phyloP scores from a whole-genome alignment of 1,140 invertebrate genomes.

The Sycophila sp. region DNA sequence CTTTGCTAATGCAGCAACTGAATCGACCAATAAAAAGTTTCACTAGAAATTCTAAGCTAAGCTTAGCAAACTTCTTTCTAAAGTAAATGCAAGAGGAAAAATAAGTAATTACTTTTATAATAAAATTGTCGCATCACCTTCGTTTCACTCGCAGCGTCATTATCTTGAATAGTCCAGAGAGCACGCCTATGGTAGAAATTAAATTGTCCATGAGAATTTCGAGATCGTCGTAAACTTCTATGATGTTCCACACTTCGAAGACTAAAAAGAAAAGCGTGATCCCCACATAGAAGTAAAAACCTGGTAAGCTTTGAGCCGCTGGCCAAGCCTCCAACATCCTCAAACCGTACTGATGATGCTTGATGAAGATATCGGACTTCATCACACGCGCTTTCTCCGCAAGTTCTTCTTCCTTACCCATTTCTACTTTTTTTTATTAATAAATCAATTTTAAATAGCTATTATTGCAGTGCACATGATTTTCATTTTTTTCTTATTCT shows the following conservation, averaged over 20 bases:
- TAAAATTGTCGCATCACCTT: slow-evolving; percentile 20
- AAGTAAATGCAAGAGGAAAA: not conserved
- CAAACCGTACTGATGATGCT: slow-evolving; percentile 16
- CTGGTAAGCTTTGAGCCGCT: not conserved
- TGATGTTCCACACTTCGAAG: slow-evolving; percentile 20
- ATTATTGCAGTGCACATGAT: too few relatives aligned
- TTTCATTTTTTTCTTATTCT: too few relatives aligned
- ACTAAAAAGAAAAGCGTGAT: slow-evolving; percentile 3
- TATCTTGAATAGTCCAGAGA: slow-evolving; percentile 11
- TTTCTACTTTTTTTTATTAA: too few relatives aligned
- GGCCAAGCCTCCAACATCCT: slow-evolving; percentile 9
- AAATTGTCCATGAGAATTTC: slow-evolving; percentile 33
- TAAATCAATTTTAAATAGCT: too few relatives aligned
- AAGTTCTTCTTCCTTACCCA: too few relatives aligned
- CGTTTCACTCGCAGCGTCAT: not conserved
- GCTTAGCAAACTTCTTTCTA: too few relatives aligned
- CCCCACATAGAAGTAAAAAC: slow-evolving; percentile 13
- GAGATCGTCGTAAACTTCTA: not conserved
- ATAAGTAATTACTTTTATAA: not conserved
- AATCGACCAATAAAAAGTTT: too few relatives aligned
- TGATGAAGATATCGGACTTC: slow-evolving; percentile 8
- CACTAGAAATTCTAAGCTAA: too few relatives aligned
- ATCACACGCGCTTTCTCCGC: too few relatives aligned
- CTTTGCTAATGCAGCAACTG: too few relatives aligned
- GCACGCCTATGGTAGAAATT: slow-evolving; percentile 2